Evolutionary conservation across 1,140 invertebrate species (phyloP), one percentile per base, ranked within the genome.

Genomic region (Bombus difficillimus): DNA sequence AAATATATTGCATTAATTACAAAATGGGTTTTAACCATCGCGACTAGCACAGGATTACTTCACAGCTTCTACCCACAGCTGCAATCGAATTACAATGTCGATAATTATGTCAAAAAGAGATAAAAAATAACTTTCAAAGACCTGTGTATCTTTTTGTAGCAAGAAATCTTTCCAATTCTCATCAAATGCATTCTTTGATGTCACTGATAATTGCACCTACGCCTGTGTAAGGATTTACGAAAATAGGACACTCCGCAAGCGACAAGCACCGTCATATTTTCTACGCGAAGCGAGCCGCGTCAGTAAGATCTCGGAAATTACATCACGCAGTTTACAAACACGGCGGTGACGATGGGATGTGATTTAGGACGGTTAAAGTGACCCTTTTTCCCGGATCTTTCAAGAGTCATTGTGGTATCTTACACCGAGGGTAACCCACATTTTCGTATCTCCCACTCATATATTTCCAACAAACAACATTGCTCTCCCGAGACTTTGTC

Each of bases 321-420:
- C 39, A 77, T 77, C 57, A 28, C 64, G 66, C 18, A 83, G 71
- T 72, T 73, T 79, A 34, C 68, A 76, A 71, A 83, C 80, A 71
- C 64, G 47, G 10, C 3, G 72, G 6, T 10, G 72, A 32, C 37
- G 71, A 32, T 75, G 82, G 81, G 86, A 90, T 76, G 78, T 81
- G 59, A 86, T 90, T 86, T 86, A 69, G 41, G n/a, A 4, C 68
- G 28, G n/a, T 25, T 47, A 75, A 91, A 91, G 66, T 88, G 83
- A 68, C 73, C 82, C 39, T 82, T 69, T 69, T 84, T 53, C 41
- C 37, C 39, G 10, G 41, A 83, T 74, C 64, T 81, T 81, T 90
- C 77, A 90, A 90, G 76, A 78, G 62, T 53, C 81, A 25, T 41
- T 43, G 22, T 32, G 57, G 9, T 32, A 74, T 78, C 66, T 78